phyloP scores from a whole-genome alignment of 2,888 invertebrate species.

The Lasioglossum marginatum region DNA sequence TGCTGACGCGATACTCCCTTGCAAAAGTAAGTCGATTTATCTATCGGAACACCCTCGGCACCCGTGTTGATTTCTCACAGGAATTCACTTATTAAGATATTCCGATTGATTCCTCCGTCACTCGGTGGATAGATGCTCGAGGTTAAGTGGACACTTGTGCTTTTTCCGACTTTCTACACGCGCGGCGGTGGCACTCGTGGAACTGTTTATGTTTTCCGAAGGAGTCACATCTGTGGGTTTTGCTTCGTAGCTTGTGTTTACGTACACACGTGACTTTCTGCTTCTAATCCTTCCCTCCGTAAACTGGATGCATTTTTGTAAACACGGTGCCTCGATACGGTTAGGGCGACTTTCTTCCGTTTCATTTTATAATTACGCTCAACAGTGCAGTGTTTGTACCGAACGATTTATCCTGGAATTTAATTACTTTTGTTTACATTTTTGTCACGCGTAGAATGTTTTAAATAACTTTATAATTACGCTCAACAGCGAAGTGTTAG shows the following conservation, averaged over 20 bases:
- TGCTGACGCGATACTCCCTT: conserved; percentile 15
- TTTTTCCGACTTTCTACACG: neutral
- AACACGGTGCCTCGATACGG: neutral
- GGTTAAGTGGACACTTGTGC: neutral
- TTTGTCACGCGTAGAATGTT: neutral
- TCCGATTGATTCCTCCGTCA: neutral
- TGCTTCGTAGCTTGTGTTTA: neutral
- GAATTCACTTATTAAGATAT: conserved; percentile 20
- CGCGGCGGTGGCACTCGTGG: neutral
- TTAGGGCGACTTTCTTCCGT: neutral
- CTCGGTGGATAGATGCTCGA: no score
- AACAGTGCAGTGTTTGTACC: neutral
- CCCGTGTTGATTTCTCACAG: conserved; percentile 42
- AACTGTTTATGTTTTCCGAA: neutral
- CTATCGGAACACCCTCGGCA: neutral
- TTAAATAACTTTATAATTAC: neutral
- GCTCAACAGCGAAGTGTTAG: no score
- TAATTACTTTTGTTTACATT: neutral
- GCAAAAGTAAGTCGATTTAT: conserved; percentile 49
- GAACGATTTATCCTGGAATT: neutral
- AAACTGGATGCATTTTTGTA: neutral
- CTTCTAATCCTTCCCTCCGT: neutral
- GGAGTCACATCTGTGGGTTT: neutral
- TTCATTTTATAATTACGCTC: neutral
- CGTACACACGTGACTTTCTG: neutral